phyloP scores from a whole-genome alignment of 2,797 vertebrate species.

The Manis pentadactyla region DNA sequence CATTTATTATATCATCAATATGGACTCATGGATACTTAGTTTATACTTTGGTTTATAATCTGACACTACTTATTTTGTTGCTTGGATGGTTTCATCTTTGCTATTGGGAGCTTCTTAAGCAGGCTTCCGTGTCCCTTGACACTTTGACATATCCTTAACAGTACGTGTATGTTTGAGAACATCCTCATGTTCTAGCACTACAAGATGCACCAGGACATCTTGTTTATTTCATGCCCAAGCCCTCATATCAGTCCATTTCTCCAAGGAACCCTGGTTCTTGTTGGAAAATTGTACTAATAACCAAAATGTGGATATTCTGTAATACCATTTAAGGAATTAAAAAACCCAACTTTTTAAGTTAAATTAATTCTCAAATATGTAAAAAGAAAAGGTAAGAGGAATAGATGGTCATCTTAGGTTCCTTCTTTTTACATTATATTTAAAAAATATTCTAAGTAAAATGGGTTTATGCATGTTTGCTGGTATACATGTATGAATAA shows the following conservation, averaged over 20 bases:
- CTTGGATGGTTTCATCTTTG: neutral
- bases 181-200: neutral
- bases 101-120: neutral
- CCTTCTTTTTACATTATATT: neutral
- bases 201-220: neutral
- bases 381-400: neutral
- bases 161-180: neutral
- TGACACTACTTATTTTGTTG: neutral
- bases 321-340: constrained; percentile 29
- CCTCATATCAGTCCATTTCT: neutral
- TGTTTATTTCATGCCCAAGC: neutral
- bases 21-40: neutral
- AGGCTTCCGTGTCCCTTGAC: neutral
- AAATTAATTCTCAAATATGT: neutral
- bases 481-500: neutral
- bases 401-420: neutral
- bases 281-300: constrained; percentile 11
- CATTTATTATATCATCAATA: neutral
- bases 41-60: constrained; percentile 9
- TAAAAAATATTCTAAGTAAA: neutral
- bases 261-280: neutral
- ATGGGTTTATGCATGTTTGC: neutral
- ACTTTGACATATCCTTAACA: neutral
- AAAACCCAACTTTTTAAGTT: neutral
- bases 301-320: neutral